A percentile compares a stretch with the other conserved stretches of the same genome.
Evolutionary conservation across 2,888 invertebrate genomes (phyloP).

Genomic region (Corbicula japonica): DNA sequence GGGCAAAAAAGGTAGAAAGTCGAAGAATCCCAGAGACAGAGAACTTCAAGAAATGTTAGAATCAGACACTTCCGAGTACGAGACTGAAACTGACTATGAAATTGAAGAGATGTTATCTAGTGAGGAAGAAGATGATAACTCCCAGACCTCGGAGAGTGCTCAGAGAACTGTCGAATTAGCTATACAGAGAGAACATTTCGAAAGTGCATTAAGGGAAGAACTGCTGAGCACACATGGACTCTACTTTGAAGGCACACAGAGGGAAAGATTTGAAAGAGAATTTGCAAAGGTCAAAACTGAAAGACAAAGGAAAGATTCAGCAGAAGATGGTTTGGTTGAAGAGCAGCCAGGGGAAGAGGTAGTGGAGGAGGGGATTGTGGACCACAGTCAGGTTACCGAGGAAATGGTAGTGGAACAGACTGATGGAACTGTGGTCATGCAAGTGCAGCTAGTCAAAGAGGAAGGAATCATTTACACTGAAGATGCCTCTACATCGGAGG

Average conservation of each 20-base stretch:
- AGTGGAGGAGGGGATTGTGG: constrained; percentile 31
- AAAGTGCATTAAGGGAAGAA: constrained; percentile 63
- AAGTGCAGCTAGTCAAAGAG: constrained; percentile 22
- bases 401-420: constrained; percentile 20
- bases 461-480: constrained; percentile 57
- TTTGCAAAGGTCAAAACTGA: constrained; percentile 56
- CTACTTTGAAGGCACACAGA: constrained; percentile 63
- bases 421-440: constrained; percentile 20
- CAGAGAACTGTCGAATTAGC: constrained; percentile 43
- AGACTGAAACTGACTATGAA: constrained; percentile 61
- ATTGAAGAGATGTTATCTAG: constrained; percentile 66
- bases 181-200: constrained; percentile 55
- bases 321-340: not conserved
- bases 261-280: constrained; percentile 58
- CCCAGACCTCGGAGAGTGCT: constrained; percentile 19
- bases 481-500: constrained; percentile 31
- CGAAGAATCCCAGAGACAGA: constrained; percentile 14
- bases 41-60: constrained; percentile 39
- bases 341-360: constrained; percentile 21
- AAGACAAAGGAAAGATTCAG: constrained; percentile 39
- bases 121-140: constrained; percentile 57
- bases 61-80: constrained; percentile 45
- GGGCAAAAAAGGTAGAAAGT: constrained; percentile 12
- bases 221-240: constrained; percentile 62
- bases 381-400: constrained; percentile 32